Conservation (phyloP, 2,797 vertebrate genomes). For the Alfaro cultratus region DNA sequence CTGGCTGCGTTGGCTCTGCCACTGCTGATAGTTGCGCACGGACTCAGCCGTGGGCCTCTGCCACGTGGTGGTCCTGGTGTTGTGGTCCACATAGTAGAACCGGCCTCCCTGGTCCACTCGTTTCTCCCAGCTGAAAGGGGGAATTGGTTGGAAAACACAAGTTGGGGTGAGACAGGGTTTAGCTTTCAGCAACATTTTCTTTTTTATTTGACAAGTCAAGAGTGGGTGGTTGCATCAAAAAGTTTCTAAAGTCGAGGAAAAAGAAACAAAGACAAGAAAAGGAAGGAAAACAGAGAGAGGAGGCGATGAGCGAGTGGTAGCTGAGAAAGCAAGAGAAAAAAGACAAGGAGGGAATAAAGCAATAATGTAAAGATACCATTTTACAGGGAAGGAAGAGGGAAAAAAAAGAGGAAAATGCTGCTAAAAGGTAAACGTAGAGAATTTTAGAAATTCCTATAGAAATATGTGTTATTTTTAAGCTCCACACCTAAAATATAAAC, state of each 20-base stretch:
- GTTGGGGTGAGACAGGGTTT: background rate
- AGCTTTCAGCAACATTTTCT: conserved; percentile 28
- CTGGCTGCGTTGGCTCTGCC: conserved; percentile 96
- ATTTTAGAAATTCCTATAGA: background rate
- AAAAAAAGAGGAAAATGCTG: background rate
- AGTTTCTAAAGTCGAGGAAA: conserved; percentile 29
- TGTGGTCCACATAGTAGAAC: conserved; percentile 98
- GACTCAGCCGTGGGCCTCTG: conserved; percentile 96
- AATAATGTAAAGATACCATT: background rate
- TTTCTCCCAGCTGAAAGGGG: conserved; percentile 90
- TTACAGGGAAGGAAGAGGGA: background rate
- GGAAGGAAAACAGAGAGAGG: conserved; percentile 31
- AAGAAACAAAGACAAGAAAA: conserved; percentile 42
- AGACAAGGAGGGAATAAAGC: background rate
- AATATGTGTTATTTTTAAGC: background rate
- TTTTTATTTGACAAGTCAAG: conserved; percentile 31
- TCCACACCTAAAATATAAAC: background rate
- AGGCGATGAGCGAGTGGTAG: conserved; percentile 13
- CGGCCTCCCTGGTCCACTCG: conserved; percentile 93
- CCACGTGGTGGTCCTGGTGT: conserved; percentile 97
- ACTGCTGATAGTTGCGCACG: conserved; percentile 95
- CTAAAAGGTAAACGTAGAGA: background rate
- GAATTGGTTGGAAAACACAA: background rate
- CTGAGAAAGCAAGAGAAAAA: conserved; percentile 1
- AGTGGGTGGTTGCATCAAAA: conserved; percentile 42